Evolutionary conservation across 2,888 invertebrate genomes (phyloP).

Genomic region (Seira sanloemensis): DNA sequence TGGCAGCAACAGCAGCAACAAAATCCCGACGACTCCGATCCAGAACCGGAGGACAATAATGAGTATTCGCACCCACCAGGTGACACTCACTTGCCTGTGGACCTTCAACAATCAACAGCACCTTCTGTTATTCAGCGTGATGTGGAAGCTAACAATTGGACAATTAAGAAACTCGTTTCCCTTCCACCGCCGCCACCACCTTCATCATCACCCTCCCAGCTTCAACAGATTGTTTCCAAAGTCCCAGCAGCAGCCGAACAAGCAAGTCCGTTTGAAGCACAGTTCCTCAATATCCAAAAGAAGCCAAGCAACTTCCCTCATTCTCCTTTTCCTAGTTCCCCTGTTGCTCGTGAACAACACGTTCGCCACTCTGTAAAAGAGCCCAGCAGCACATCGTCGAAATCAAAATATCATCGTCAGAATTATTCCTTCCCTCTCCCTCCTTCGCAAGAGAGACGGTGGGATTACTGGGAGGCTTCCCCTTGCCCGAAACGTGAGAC

Average conservation of each 20-base stretch:
- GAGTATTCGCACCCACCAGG: neutral
- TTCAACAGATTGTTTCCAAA: neutral
- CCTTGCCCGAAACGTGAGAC: neutral
- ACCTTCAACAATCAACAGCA: neutral
- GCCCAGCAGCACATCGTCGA: neutral
- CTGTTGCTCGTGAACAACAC: neutral
- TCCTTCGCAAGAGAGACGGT: neutral
- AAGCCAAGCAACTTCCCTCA: neutral
- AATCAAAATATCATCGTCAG: neutral
- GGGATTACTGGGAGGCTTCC: neutral
- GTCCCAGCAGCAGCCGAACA: neutral
- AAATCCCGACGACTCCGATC: neutral
- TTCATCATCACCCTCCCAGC: neutral
- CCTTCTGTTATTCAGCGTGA: neutral
- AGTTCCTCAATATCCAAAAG: neutral
- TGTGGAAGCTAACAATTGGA: neutral
- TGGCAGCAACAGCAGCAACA: conserved; percentile 52
- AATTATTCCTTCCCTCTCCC: neutral
- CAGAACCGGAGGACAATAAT: neutral
- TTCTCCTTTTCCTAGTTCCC: neutral
- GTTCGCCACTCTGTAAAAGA: neutral
- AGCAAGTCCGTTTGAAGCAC: neutral
- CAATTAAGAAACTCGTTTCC: neutral
- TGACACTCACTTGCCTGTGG: neutral
- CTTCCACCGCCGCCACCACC: neutral